Evolutionary conservation across 2,113 vertebrate species (phyloP).

Genomic region (Dermatemys mawii): DNA sequence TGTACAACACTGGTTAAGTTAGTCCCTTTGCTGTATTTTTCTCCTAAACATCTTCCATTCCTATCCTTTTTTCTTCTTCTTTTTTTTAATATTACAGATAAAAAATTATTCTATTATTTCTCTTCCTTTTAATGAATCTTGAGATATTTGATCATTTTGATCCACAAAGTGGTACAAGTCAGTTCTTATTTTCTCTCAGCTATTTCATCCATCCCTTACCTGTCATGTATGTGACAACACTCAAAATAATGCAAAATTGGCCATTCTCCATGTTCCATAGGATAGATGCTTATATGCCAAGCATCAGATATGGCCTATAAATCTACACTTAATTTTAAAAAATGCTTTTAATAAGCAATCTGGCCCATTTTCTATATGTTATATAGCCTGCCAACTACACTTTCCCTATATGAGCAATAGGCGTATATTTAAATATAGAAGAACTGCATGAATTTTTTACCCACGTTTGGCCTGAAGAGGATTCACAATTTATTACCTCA

Average conservation of each 20-base stretch:
- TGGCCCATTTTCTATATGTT: constrained; percentile 1
- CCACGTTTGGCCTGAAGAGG: constrained; percentile 20
- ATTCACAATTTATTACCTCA: constrained; percentile 22
- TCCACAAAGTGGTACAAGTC: not conserved
- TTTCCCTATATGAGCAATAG: constrained; percentile 7
- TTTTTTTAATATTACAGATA: rapidly evolving
- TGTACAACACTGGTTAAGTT: not conserved
- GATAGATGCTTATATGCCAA: not conserved
- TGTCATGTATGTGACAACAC: rapidly evolving
- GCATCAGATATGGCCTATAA: not conserved
- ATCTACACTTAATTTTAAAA: not conserved
- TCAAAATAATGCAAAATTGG: not conserved
- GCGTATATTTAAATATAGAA: constrained; percentile 15
- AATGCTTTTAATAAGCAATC: not conserved
- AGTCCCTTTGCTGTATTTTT: not conserved
- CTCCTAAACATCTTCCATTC: not conserved
- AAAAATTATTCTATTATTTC: not conserved
- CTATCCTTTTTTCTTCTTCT: not conserved
- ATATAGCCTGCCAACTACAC: not conserved
- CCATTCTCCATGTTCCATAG: not conserved
- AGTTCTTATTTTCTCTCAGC: not conserved
- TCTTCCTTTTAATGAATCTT: not conserved
- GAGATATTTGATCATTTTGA: not conserved
- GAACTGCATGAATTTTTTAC: constrained; percentile 14
- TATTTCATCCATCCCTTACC: not conserved